Conservation (phyloP, 2,797 vertebrate species). For the Carduelis carduelis region DNA sequence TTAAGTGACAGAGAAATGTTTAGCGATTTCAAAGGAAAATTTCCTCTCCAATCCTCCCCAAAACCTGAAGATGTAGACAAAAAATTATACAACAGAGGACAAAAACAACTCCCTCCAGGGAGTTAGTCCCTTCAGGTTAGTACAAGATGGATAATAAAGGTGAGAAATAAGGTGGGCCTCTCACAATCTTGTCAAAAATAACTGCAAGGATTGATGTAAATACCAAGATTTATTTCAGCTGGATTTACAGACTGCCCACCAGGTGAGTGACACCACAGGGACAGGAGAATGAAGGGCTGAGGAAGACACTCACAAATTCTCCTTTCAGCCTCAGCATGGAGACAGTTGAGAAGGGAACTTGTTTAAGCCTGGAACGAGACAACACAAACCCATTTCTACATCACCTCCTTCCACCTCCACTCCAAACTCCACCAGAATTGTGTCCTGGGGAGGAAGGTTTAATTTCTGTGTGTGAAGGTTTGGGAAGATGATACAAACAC, state of each 20-base stretch:
- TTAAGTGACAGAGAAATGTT: background rate
- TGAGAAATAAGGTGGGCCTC: background rate
- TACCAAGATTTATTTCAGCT: background rate
- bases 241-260: background rate
- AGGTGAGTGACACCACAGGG: background rate
- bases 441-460: background rate
- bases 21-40: background rate
- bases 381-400: background rate
- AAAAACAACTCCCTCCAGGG: background rate
- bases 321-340: accelerated
- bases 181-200: background rate
- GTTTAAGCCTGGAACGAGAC: background rate
- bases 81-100: background rate
- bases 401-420: background rate
- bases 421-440: background rate
- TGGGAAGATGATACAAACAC: background rate
- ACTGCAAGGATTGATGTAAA: background rate
- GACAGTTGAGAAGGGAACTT: background rate
- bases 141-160: background rate
- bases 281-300: background rate
- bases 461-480: background rate
- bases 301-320: background rate
- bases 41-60: background rate
- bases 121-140: background rate
- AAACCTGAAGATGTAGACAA: background rate